Base-by-base conservation (phyloP, 2,113 vertebrate species). In the Dicrurus megarhynchus region DNA sequence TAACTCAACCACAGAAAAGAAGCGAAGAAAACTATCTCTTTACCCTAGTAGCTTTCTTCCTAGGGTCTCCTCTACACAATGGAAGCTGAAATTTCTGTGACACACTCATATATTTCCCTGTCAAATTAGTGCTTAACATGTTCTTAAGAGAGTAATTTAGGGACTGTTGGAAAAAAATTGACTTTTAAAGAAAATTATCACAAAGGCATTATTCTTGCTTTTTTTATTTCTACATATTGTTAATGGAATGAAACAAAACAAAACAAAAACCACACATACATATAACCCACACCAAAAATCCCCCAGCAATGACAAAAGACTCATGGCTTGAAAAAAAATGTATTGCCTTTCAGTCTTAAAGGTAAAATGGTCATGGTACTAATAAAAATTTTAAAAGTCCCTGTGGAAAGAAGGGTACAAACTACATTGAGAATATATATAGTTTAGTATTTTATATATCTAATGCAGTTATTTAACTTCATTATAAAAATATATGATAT, bases 211-310 rank as follows among this genome's bases (percentile, higher is more conserved):
- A 50, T 47, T 33, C 3, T 74, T 67, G 5, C 1, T 82, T 17
- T 87, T 70, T 65, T 21, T 74, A 46, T n/a, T 74, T 84, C 44
- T 37, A 60, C 30, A 8, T 26, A 14, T 20, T 46, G 6, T 7
- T 73, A 2, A 41, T 52, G 37, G 56, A 84, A 39, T 52, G 46
- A 60, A 11, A 6, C 0, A 24, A 41, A 69, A 33, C 0, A 1
- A 37, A 27, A 17, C 10, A 27, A 59, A 28, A 64, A 55, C 18
- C 4, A 37, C 19, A 57, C 13, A 35, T 5, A 44, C 7, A 61
- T 10, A 70, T 44, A 19, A 4, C 0, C 3, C 6, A 20, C 1
- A 35, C 9, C 3, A 41, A 24, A 88, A 79, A 30, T 42, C 7
- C 12, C 7, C 6, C 3, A 84, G 2, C 4, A 92, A 69, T 26